Conservation (phyloP, 30 jellyfish, hydroid and myxozoan genomes). For the Hydra vulgaris region DNA sequence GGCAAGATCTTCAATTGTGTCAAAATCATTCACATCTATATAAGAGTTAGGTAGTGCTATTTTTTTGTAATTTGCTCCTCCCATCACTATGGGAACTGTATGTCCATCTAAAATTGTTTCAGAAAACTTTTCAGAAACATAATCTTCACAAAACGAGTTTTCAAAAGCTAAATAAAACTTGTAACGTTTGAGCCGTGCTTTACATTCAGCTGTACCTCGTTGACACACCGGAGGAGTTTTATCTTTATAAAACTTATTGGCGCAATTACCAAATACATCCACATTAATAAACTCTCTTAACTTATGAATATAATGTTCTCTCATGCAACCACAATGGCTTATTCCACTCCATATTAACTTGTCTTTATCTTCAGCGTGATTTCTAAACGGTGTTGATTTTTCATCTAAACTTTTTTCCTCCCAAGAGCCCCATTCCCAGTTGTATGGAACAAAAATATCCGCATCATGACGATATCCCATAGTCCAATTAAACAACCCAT, state of each 20-base stretch:
- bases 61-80: constrained; percentile 65
- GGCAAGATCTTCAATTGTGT: constrained; percentile 54
- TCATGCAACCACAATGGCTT: constrained; percentile 74
- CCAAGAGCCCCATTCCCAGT: constrained; percentile 98
- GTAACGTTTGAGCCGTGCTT: constrained; percentile 33
- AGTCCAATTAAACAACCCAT: constrained; percentile 80
- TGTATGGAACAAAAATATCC: constrained; percentile 67
- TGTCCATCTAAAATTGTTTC: constrained; percentile 57
- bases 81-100: constrained; percentile 76
- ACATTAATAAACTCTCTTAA: constrained; percentile 42
- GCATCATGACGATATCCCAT: constrained; percentile 64
- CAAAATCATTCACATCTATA: constrained; percentile 50
- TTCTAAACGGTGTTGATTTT: constrained; percentile 5
- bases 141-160: constrained; percentile 61
- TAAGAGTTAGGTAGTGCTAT: constrained; percentile 48
- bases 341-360: constrained; percentile 46
- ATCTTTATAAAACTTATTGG: constrained; percentile 39
- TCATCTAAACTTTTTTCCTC: constrained; percentile 22
- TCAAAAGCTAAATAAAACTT: constrained; percentile 77
- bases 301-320: constrained; percentile 57
- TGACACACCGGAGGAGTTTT: constrained; percentile 37
- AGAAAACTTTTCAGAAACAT: constrained; percentile 46
- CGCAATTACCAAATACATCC: constrained; percentile 67
- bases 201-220: constrained; percentile 35
- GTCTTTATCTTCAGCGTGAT: constrained; percentile 65